Evolutionary conservation across 2,797 vertebrate genomes (phyloP), one percentile per base, ranked within the genome.

Genomic region (Crax fasciolata): DNA sequence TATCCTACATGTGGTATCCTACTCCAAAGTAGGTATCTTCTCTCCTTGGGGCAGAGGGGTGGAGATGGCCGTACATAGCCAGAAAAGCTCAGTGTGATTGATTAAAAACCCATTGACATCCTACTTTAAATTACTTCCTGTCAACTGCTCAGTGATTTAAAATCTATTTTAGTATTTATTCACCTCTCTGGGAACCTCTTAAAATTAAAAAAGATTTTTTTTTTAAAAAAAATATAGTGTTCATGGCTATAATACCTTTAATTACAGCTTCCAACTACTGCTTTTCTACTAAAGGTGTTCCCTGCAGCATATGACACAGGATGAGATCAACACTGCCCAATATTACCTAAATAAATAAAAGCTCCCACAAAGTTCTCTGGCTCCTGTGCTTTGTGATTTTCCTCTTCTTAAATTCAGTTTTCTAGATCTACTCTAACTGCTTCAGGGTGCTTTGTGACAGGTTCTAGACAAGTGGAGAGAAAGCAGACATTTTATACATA

Each of bases 261-360:
- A 63, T 59, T 27, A 7, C 32, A 67, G 13, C 5, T 73, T 73
- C 43, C 28, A 72, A 6, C 66, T 67, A 51, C 65, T 84, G 21
- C 59, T 71, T 89, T 94, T 91, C 21, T 44, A 38, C 46, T 71
- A 13, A 73, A 76, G 57, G 17, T 55, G n/a, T 79, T 84, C 7
- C 27, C n/a, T 73, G 54, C 75, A 24, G 27, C 30, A 15, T 49
- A 25, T 71, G 44, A 63, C 49, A 55, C 8, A 13, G n/a, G 21
- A 13, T 52, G 16, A 74, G 39, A 62, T 67, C 18, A 77, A 43
- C 5, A 23, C 10, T 4, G 70, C 12, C 14, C 7, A 73, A 8
- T 88, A 19, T 35, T 35, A 35, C 35, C 35, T 35, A 35, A 35
- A 35, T 35, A 17, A 76, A 76, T 49, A 27, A 43, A 63, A 63